phyloP scores from a whole-genome alignment of 2,113 vertebrate species.

The Corynorhinus townsendii region DNA sequence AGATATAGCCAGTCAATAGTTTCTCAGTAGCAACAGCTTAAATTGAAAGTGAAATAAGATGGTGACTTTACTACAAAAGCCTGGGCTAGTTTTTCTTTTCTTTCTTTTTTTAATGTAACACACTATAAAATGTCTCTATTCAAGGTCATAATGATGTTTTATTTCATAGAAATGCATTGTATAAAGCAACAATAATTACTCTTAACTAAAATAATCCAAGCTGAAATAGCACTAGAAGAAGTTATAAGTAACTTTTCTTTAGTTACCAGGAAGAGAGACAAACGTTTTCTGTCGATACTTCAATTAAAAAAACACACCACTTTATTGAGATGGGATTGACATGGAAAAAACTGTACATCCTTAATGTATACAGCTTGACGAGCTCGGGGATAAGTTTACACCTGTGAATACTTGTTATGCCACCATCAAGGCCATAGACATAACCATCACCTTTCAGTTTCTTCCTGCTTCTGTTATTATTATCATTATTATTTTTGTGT shows the following conservation, averaged over 20 bases:
- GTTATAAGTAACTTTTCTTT: not conserved
- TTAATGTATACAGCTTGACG: not conserved
- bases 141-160: constrained; percentile 15
- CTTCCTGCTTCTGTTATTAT: not conserved
- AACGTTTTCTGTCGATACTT: not conserved
- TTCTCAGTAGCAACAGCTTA: constrained; percentile 25
- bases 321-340: not conserved
- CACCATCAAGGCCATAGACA: not conserved
- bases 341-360: not conserved
- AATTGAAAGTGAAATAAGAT: constrained; percentile 3
- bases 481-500: not conserved
- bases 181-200: not conserved
- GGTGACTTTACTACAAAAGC: not conserved
- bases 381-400: not conserved
- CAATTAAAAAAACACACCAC: no score
- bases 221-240: not conserved
- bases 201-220: constrained; percentile 10
- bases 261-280: not conserved
- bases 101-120: not conserved
- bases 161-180: not conserved
- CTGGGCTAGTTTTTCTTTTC: not conserved
- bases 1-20: not conserved
- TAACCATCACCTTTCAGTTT: not conserved
- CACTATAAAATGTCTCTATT: not conserved
- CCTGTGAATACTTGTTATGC: not conserved